Base-by-base conservation (phyloP, 37 sponge, comb jelly and placozoan species). In the Tethya wilhelma region DNA sequence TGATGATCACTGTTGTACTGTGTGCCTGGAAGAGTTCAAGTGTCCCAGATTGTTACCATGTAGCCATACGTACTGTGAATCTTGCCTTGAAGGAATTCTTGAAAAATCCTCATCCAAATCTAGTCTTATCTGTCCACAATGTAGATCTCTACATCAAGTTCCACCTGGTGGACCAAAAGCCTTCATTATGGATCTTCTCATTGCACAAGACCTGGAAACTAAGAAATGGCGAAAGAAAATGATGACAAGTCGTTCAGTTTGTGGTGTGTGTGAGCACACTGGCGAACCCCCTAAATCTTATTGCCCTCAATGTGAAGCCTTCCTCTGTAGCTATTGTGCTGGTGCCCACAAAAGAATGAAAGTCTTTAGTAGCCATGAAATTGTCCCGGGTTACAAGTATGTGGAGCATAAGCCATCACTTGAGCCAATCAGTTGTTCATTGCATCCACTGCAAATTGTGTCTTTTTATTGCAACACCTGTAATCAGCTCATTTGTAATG, bases 21-120 rank as follows among this genome's bases (percentile, higher is more conserved):
- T 60, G 63, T 60, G 63, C 28, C 63, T 60, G 63, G 63, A 60
- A 60, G 63, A 60, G 28, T 60, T 60, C 28, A 12, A 26, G 20
- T 17, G 22, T 17, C 63, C 63, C 63, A 60, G 22, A 26, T 6
- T 60, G 7, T 26, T 60, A 25, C 63, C 63, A 25, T 60, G 63
- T 60, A n/a, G 63, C 28, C 63, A 60, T 26, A 60, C 63, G 7
- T 60, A n/a, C 63, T 60, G 63, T n/a, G 22, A 12, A 12, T 7
- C 6, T n/a, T 60, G 63, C 28, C 63, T 60, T 17, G 63, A 60
- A 23, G 26, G 63, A 25, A 12, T 60, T 26, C 20, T 60, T 6
- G 14, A 9, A 9, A 9, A 49, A 49, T 49, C 53, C 9, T 9
- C 53, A 19, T 7, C 22, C 6, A 12, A 60, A n/a, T 7, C 6